Percentiles rank a stretch among this genome's conserved stretches.
Evolutionary conservation across 1,140 invertebrate species (phyloP).

Genomic region (Nasonia longicornis): DNA sequence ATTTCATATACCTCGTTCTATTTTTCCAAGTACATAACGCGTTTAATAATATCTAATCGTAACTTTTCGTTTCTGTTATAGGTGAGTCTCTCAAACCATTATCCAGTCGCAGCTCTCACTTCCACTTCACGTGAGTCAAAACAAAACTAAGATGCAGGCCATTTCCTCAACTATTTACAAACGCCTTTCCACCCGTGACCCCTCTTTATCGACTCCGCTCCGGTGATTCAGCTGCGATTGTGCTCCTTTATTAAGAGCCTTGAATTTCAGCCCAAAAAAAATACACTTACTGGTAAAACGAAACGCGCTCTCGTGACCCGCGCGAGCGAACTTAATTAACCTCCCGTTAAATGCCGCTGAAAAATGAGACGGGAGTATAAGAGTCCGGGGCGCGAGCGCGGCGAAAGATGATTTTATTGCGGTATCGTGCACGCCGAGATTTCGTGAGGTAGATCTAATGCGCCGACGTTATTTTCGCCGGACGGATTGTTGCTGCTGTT

Average conservation of each 20-base stretch:
- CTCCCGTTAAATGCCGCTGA: constrained; percentile 25
- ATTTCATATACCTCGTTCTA: too few relatives aligned
- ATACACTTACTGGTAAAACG: not conserved
- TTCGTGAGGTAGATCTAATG: constrained; percentile 34
- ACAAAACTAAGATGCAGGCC: not conserved
- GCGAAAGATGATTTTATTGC: constrained; percentile 39
- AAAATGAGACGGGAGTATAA: constrained; percentile 11
- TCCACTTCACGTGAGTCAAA: not conserved
- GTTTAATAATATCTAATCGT: not conserved
- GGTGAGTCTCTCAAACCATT: constrained; percentile 1
- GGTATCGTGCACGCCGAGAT: constrained; percentile 32
- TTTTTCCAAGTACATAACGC: too few relatives aligned
- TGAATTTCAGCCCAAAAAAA: constrained; percentile 4
- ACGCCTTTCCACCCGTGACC: not conserved
- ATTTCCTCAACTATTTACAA: not conserved
- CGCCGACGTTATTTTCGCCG: not conserved
- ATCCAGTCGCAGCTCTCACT: not conserved
- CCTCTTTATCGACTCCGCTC: not conserved
- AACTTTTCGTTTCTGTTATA: not conserved
- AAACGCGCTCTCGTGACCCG: constrained; percentile 30
- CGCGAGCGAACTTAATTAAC: constrained; percentile 38
- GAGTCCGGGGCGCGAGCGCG: not conserved
- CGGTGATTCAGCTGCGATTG: constrained; percentile 13
- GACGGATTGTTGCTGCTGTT: not conserved
- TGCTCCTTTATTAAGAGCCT: constrained; percentile 7